Evolutionary conservation across 2,797 vertebrate species (phyloP).

Genomic region (Phoxinus dragarum): DNA sequence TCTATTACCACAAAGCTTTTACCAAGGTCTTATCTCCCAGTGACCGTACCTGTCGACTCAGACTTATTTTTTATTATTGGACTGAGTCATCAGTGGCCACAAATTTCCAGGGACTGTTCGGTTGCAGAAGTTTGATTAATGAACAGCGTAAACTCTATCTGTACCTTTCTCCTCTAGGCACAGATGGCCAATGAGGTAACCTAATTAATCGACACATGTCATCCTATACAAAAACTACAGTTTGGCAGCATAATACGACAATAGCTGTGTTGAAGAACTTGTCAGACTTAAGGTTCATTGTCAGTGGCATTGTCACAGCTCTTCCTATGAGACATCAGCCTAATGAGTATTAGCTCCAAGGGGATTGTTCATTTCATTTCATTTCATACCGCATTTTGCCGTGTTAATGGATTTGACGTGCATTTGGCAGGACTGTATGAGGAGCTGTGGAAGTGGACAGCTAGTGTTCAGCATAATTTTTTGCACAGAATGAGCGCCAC

Average conservation of each 20-base stretch:
- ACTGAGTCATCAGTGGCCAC: slow-evolving; percentile 24
- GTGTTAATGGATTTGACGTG: slow-evolving; percentile 54
- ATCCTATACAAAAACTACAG: slow-evolving; percentile 31
- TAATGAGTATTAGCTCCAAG: slow-evolving; percentile 51
- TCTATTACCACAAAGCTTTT: slow-evolving; percentile 39
- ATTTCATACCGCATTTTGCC: slow-evolving; percentile 43
- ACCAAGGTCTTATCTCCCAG: slow-evolving; percentile 37
- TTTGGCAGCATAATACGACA: slow-evolving; percentile 23
- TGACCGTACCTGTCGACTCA: slow-evolving; percentile 31
- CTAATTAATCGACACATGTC: slow-evolving; percentile 52
- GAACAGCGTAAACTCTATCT: slow-evolving; percentile 45
- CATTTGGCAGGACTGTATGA: slow-evolving; percentile 36
- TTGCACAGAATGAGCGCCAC: background rate
- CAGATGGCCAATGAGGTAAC: slow-evolving; percentile 50
- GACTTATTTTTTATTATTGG: slow-evolving; percentile 45
- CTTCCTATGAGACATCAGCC: background rate
- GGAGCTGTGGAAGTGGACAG: slow-evolving; percentile 26
- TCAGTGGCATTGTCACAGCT: slow-evolving; percentile 24
- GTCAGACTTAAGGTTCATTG: slow-evolving; percentile 20
- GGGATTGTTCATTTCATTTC: slow-evolving; percentile 47
- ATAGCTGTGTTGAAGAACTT: background rate
- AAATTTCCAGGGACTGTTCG: slow-evolving; percentile 31
- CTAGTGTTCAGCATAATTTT: background rate
- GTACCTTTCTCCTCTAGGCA: slow-evolving; percentile 31
- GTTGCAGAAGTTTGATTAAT: slow-evolving; percentile 43